Conservation (phyloP, 2,888 invertebrate genomes). For the Pherbina coryleti region DNA sequence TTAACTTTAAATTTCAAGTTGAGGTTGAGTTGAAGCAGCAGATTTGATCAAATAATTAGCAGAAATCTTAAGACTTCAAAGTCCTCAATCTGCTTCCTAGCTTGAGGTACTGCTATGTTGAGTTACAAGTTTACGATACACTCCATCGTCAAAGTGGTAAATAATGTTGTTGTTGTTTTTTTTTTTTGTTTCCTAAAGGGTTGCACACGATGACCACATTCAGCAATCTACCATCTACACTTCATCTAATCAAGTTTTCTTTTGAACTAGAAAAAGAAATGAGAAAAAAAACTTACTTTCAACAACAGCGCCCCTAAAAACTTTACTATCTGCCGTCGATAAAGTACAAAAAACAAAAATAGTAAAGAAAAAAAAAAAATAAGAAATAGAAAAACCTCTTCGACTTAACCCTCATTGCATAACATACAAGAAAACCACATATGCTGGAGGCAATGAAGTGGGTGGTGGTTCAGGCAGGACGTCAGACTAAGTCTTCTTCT, state of each 20-base stretch:
- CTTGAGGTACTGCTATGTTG: too few relatives aligned
- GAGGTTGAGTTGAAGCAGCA: not conserved
- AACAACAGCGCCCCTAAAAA: slow-evolving; percentile 20
- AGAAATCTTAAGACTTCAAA: too few relatives aligned
- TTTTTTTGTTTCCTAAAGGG: too few relatives aligned
- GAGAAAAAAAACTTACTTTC: not conserved
- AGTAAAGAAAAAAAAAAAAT: too few relatives aligned
- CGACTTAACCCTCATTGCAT: not conserved
- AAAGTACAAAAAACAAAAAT: not conserved
- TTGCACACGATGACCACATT: slow-evolving; percentile 20
- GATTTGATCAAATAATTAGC: not conserved
- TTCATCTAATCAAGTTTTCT: slow-evolving; percentile 28
- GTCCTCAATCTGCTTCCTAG: too few relatives aligned
- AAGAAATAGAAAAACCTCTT: not conserved
- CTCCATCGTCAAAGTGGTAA: too few relatives aligned
- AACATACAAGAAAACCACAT: slow-evolving; percentile 41
- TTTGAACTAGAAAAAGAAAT: slow-evolving; percentile 2
- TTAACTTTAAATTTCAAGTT: not conserved
- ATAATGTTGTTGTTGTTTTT: too few relatives aligned
- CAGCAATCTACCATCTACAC: not conserved
- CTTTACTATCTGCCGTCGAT: slow-evolving; percentile 21
- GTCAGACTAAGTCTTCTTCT: not conserved
- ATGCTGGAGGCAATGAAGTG: slow-evolving; percentile 44
- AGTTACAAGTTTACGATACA: too few relatives aligned
- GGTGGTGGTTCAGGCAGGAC: not conserved